Evolutionary conservation across 2,888 invertebrate species (phyloP).

Genomic region (Aplocera efformata): DNA sequence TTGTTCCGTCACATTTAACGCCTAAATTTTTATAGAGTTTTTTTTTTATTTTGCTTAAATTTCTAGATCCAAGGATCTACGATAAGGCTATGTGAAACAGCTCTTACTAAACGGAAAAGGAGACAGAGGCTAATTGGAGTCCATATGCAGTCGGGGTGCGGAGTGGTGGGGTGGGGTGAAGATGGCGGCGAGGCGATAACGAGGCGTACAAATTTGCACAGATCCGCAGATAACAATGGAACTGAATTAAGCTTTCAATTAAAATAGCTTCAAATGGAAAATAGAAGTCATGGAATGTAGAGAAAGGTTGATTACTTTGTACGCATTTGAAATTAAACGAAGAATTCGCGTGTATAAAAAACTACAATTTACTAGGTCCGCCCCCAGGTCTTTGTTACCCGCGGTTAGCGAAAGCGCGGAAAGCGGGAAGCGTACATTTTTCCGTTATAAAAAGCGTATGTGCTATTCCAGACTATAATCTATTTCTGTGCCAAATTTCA

Average conservation of each 20-base stretch:
- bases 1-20: too few species aligned
- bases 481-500: too few species aligned
- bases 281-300: constrained; percentile 5
- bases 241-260: constrained; percentile 25
- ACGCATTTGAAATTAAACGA: background rate
- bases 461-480: too few species aligned
- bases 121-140: constrained; percentile 23
- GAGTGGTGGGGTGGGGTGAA: constrained; percentile 9
- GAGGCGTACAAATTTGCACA: constrained; percentile 7
- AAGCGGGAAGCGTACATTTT: too few species aligned
- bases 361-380: too few species aligned
- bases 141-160: constrained; percentile 12
- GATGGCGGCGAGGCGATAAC: constrained; percentile 10
- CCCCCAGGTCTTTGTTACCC: too few species aligned
- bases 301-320: constrained; percentile 4
- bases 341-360: too few species aligned
- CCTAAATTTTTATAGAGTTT: too few species aligned
- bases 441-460: too few species aligned
- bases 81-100: background rate
- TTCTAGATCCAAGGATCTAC: too few species aligned
- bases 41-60: too few species aligned
- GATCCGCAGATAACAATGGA: constrained; percentile 17
- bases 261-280: constrained; percentile 19
- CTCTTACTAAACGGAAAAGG: constrained; percentile 28
- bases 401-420: too few species aligned